Evolutionary conservation across 1,140 invertebrate genomes (phyloP), one percentile per base, ranked within the genome.

Genomic region (Drosophila sproati): DNA sequence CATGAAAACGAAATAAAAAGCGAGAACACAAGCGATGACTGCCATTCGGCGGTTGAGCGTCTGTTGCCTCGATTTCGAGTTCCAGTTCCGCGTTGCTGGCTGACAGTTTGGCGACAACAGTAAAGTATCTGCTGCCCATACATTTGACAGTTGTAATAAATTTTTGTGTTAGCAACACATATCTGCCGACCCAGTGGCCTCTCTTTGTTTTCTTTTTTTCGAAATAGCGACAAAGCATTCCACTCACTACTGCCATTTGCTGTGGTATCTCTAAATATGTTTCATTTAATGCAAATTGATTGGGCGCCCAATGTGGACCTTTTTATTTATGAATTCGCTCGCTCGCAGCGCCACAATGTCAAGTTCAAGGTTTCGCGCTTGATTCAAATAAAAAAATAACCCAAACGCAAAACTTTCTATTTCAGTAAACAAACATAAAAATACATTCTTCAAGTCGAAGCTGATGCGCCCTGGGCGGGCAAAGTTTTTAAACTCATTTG

Each of bases 261-360:
- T 78, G 59, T 59, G 67, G 48, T 48, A 55, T 71, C 37, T 67
- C 31, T 20, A 59, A 76, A 78, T 76, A 72, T 72, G 64, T 75
- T 71, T 48, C 54, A 50, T 78, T 81, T 91, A 91, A 91, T 91
- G 82, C 82, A 87, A 91, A 91, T 91, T 83, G 87, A 87, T 91
- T 90, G 82, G 79, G 69, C 82, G 79, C 76, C 73, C 70, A 90
- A 78, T 82, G 79, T 82, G 56, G 66, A 62, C 51, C 72, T 82
- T 76, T 86, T 78, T 85, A 82, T 86, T 80, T 78, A 73, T 86
- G 59, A 70, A 74, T 76, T 76, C 80, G 78, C 77, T 73, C 78
- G 67, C 81, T 78, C 69, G 66, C 80, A 72, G 75, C 55, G 48
- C 73, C 39, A 67, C 64, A 73, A 78, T 73, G 69, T 72, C 77